phyloP scores from a whole-genome alignment of 2,113 vertebrate genomes.

The Engraulis encrasicolus region DNA sequence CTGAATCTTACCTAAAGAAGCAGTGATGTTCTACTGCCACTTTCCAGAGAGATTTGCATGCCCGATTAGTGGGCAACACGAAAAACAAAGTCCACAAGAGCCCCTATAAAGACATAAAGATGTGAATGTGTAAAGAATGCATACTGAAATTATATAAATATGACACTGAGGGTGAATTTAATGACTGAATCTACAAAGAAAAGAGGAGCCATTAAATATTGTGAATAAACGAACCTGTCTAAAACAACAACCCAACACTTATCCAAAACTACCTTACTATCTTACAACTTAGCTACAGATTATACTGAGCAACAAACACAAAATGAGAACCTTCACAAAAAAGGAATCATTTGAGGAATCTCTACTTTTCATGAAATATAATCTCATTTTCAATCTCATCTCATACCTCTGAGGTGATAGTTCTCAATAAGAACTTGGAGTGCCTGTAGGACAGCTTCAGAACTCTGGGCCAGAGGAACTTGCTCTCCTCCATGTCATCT shows the following conservation, averaged over 20 bases:
- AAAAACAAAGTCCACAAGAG: slow-evolving; percentile 94
- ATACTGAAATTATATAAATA: neutral
- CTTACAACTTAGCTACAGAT: too few relatives aligned
- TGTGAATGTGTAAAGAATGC: neutral
- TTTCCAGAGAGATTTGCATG: slow-evolving; percentile 97
- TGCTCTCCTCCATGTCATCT: slow-evolving; percentile 93
- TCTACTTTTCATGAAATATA: neutral
- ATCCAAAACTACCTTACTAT: neutral
- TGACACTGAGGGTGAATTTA: neutral
- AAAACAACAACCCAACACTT: too few relatives aligned
- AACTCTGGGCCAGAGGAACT: slow-evolving; percentile 95
- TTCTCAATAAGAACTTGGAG: slow-evolving; percentile 96
- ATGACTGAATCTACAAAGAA: neutral
- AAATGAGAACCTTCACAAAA: neutral
- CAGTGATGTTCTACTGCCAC: slow-evolving; percentile 95
- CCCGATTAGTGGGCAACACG: slow-evolving; percentile 92
- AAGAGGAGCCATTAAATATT: neutral
- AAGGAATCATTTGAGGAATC: neutral
- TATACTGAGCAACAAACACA: neutral
- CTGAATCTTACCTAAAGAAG: slow-evolving; percentile 88
- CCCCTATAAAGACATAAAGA: slow-evolving; percentile 66
- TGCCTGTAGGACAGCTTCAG: slow-evolving; percentile 97
- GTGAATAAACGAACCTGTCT: too few relatives aligned
- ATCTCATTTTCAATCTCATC: too few relatives aligned
- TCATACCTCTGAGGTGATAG: slow-evolving; percentile 89